Conservation (phyloP, 1,140 invertebrate genomes). For the Pteromalus puparum region DNA sequence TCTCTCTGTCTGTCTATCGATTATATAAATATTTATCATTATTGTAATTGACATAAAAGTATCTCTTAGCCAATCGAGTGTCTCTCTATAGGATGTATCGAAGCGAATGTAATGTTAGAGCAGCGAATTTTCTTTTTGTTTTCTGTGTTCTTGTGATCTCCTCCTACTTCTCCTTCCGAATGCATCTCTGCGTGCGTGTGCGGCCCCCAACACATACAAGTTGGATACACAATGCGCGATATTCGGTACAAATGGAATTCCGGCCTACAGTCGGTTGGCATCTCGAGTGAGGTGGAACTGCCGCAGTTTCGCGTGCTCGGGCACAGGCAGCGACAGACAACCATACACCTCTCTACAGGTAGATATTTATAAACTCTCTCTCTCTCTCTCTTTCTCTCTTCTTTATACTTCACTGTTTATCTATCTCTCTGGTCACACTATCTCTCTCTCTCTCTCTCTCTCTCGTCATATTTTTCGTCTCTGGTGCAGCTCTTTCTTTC, state of each 20-base stretch:
- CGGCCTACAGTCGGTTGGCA: constrained; percentile 91
- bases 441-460: neutral
- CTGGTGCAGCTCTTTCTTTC: neutral
- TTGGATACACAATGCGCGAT: constrained; percentile 98
- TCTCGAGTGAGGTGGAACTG: constrained; percentile 93
- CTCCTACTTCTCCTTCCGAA: constrained; percentile 34
- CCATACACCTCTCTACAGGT: constrained; percentile 96
- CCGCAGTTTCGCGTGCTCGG: constrained; percentile 96
- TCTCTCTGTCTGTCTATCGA: too few relatives aligned
- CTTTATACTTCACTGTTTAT: constrained; percentile 9
- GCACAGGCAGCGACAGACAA: constrained; percentile 92
- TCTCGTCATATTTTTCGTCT: neutral
- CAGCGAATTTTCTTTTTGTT: constrained; percentile 71
- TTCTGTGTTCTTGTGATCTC: constrained; percentile 48
- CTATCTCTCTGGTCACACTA: neutral
- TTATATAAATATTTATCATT: neutral
- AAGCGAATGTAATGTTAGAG: constrained; percentile 68
- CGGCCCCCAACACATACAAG: constrained; percentile 68
- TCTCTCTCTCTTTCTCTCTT: constrained; percentile 54
- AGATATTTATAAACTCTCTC: constrained; percentile 75
- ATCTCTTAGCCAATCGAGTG: neutral
- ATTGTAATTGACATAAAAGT: constrained; percentile 41
- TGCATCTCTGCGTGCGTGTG: constrained; percentile 16
- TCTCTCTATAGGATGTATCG: constrained; percentile 47
- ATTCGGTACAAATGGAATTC: constrained; percentile 97